These are phyloP conservation scores for Apamea epomidion DNA, from an alignment of 2,888 invertebrate genomes.

Conservation along the genomic window DNA sequence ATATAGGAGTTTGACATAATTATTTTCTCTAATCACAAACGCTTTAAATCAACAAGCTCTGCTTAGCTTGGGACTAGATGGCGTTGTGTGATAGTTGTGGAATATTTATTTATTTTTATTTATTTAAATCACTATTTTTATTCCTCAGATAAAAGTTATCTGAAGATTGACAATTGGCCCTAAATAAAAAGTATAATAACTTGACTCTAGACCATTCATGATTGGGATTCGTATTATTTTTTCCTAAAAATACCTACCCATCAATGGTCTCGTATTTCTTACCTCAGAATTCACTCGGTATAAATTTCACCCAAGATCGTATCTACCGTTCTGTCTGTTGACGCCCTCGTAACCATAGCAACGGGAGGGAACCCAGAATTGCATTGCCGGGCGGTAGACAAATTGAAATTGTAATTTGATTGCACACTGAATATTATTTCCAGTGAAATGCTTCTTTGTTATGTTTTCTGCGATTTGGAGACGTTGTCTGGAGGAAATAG, in stretches of 20 bases:
- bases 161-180: background rate
- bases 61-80: too few species aligned
- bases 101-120: too few species aligned
- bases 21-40: background rate
- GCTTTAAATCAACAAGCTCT: background rate
- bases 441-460: conserved; percentile 42
- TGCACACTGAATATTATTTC: conserved; percentile 54
- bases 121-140: background rate
- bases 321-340: conserved; percentile 65
- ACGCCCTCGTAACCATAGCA: conserved; percentile 67
- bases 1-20: background rate
- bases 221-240: background rate
- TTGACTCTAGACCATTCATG: background rate
- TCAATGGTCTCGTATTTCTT: background rate
- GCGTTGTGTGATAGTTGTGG: too few species aligned
- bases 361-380: conserved; percentile 59
- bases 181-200: background rate
- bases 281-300: conserved; percentile 3
- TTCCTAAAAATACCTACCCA: background rate
- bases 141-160: background rate
- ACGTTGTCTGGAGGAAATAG: conserved; percentile 14
- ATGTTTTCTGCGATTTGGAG: conserved; percentile 45
- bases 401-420: conserved; percentile 68
- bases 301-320: conserved; percentile 51
- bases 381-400: conserved; percentile 55